Evolutionary conservation across 2,113 vertebrate genomes (phyloP).

Genomic region (Acanthisitta chloris): DNA sequence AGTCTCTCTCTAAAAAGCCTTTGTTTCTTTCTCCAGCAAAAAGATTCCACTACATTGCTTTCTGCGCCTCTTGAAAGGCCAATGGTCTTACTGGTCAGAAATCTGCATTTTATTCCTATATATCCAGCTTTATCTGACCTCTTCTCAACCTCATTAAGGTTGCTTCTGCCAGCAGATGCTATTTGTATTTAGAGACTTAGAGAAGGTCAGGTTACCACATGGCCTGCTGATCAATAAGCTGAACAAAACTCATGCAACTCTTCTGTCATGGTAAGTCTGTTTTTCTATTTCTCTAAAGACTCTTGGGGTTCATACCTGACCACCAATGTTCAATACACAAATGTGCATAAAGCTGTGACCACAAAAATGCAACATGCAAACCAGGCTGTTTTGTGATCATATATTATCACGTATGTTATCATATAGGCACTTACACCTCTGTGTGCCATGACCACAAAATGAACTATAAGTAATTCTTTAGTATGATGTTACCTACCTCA

Average conservation of each 20-base stretch:
- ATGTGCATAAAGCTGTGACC: not conserved
- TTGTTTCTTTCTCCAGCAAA: not conserved
- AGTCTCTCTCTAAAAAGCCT: not conserved
- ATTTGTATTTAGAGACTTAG: not conserved
- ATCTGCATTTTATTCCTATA: not conserved
- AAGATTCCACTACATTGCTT: not conserved
- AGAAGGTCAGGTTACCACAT: not conserved
- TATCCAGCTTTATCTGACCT: not conserved
- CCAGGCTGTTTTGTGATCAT: not conserved
- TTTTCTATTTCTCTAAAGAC: not conserved
- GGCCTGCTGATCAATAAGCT: not conserved
- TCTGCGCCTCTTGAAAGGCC: not conserved
- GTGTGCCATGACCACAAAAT: not conserved
- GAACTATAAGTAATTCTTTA: not conserved
- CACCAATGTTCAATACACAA: accelerated
- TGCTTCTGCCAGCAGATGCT: conserved; percentile 6
- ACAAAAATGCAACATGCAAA: not conserved
- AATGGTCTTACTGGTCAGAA: not conserved
- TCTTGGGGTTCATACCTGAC: not conserved
- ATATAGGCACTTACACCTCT: not conserved
- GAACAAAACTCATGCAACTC: not conserved
- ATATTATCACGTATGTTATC: no score
- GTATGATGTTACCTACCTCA: not conserved
- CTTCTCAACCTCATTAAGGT: conserved; percentile 9
- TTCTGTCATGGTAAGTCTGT: not conserved